phyloP scores from a whole-genome alignment of 1,140 invertebrate genomes.

The Zaprionus camerounensis region DNA sequence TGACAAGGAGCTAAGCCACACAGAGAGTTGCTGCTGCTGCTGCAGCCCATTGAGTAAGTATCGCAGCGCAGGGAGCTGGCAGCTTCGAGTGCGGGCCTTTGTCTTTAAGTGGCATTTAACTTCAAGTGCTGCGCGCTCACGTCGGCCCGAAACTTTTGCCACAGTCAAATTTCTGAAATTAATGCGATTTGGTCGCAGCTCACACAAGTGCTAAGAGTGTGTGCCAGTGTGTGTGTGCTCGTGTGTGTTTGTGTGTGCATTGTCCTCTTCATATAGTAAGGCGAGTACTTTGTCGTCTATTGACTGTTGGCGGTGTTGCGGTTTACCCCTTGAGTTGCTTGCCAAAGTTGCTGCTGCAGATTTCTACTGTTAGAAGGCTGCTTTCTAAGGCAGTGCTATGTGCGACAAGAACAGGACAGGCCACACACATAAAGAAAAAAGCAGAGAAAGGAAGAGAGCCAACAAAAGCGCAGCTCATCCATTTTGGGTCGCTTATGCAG shows the following conservation, averaged over 20 bases:
- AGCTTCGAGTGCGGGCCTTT: conserved; percentile 57
- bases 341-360: conserved; percentile 60
- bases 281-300: conserved; percentile 14
- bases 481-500: conserved; percentile 61
- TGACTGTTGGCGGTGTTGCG: conserved; percentile 51
- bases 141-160: conserved; percentile 65
- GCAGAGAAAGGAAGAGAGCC: background rate
- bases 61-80: background rate
- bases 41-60: background rate
- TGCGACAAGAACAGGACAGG: conserved; percentile 11
- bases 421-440: conserved; percentile 10
- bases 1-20: background rate
- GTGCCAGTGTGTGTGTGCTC: background rate
- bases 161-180: conserved; percentile 78
- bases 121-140: conserved; percentile 63
- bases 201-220: background rate
- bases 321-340: conserved; percentile 59
- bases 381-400: conserved; percentile 37
- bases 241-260: conserved; percentile 34
- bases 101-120: conserved; percentile 78
- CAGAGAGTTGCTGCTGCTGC: background rate
- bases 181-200: conserved; percentile 66
- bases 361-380: conserved; percentile 43
- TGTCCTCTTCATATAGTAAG: conserved; percentile 47
- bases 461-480: conserved; percentile 54